Evolutionary conservation across 2,888 invertebrate genomes (phyloP).

Genomic region (Leptopilina drosophilae): DNA sequence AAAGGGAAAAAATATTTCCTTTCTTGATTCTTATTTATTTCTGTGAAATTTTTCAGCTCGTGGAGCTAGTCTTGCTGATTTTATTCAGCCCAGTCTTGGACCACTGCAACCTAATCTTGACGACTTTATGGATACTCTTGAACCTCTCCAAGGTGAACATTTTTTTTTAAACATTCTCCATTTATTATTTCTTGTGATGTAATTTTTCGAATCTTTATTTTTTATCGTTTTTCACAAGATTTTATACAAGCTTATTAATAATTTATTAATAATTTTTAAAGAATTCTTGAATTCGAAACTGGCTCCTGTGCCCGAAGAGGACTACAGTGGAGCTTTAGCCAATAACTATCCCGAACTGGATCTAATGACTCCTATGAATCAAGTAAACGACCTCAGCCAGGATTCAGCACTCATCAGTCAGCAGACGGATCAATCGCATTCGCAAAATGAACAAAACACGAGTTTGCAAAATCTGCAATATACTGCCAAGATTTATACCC

Average conservation of each 20-base stretch:
- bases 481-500: constrained; percentile 73
- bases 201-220: neutral
- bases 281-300: constrained; percentile 80
- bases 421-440: constrained; percentile 59
- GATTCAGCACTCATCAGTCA: constrained; percentile 56
- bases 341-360: constrained; percentile 73
- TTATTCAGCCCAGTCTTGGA: constrained; percentile 98
- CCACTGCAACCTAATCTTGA: constrained; percentile 98
- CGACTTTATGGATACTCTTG: constrained; percentile 94
- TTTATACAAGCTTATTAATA: too few relatives aligned
- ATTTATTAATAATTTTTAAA: too few relatives aligned
- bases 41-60: constrained; percentile 80
- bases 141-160: constrained; percentile 86
- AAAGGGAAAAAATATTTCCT: too few relatives aligned
- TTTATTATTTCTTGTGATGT: too few relatives aligned
- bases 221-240: neutral
- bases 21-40: neutral
- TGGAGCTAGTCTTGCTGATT: constrained; percentile 93
- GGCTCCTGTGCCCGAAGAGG: constrained; percentile 82
- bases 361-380: constrained; percentile 71
- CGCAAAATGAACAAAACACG: constrained; percentile 63
- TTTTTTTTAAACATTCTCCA: too few relatives aligned
- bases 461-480: constrained; percentile 74
- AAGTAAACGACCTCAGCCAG: constrained; percentile 62
- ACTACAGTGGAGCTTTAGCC: constrained; percentile 66